These are phyloP conservation scores for Drosophila tristis DNA, from an alignment of 1,140 invertebrate genomes.

Conservation along the genomic window DNA sequence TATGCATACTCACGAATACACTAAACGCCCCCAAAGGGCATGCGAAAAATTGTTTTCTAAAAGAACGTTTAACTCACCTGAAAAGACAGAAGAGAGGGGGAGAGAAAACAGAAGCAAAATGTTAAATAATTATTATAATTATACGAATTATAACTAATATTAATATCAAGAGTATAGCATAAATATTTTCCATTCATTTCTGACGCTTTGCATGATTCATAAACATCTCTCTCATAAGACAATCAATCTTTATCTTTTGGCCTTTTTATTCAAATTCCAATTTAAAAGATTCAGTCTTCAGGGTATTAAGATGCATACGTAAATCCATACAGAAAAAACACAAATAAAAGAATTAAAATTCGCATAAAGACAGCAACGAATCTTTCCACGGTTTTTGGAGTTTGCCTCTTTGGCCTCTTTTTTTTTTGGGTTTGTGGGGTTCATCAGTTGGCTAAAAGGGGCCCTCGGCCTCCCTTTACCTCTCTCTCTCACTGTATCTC, in stretches of 20 bases:
- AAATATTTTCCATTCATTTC: no score
- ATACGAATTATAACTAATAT: slow-evolving; percentile 39
- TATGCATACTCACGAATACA: slow-evolving; percentile 71
- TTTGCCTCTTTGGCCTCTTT: neutral
- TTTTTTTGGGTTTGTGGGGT: neutral
- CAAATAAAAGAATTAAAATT: slow-evolving; percentile 40
- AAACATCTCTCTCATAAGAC: slow-evolving; percentile 5
- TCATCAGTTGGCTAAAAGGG: neutral
- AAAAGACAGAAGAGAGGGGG: slow-evolving; percentile 34
- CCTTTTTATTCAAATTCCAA: slow-evolving; percentile 53
- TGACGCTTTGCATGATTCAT: slow-evolving; percentile 54
- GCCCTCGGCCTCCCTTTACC: neutral
- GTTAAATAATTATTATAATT: slow-evolving; percentile 72
- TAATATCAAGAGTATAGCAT: slow-evolving; percentile 1
- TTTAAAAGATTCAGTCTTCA: slow-evolving; percentile 34
- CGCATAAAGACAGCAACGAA: slow-evolving; percentile 40
- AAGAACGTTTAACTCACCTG: slow-evolving; percentile 75
- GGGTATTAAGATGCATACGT: slow-evolving; percentile 24
- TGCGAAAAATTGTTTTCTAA: slow-evolving; percentile 49
- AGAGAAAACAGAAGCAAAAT: slow-evolving; percentile 62
- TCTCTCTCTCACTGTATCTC: slow-evolving; percentile 6
- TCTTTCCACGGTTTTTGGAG: slow-evolving; percentile 1
- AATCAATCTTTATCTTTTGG: slow-evolving; percentile 55
- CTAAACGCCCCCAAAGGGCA: slow-evolving; percentile 40
- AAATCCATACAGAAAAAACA: slow-evolving; percentile 37